A percentile compares a stretch with the other conserved stretches of the same genome.
Conservation (phyloP, 2,797 vertebrate genomes). For the Scyliorhinus canicula region DNA sequence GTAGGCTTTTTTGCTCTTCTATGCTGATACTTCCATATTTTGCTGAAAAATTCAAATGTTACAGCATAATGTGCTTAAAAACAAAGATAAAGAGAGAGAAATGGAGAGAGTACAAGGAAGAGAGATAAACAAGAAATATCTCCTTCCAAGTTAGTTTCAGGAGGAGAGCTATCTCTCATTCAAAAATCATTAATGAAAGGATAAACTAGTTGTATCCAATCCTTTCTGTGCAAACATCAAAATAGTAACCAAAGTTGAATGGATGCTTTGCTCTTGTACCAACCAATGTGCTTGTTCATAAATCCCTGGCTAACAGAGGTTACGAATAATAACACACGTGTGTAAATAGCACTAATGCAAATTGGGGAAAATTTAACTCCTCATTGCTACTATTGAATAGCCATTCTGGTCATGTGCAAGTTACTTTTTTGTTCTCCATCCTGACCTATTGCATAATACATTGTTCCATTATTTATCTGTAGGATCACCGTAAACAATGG, state of each 20-base stretch:
- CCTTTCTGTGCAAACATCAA: neutral
- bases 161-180: neutral
- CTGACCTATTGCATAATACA: conserved; percentile 8
- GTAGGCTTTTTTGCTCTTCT: neutral
- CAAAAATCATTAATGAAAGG: neutral
- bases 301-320: neutral
- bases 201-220: neutral
- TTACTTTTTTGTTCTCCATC: neutral
- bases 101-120: neutral
- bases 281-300: conserved; percentile 7
- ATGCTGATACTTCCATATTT: neutral
- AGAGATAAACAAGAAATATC: neutral
- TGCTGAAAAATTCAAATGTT: neutral
- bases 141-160: neutral
- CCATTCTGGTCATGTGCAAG: neutral
- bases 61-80: neutral
- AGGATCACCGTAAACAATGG: neutral
- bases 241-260: neutral
- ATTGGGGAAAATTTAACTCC: neutral
- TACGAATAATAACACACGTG: neutral
- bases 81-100: neutral
- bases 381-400: neutral
- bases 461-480: neutral
- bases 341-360: neutral
- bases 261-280: too few species aligned